Evolutionary conservation across 1,140 invertebrate species (phyloP).

Genomic region (Pachyrhynchus sulphureomaculatus): DNA sequence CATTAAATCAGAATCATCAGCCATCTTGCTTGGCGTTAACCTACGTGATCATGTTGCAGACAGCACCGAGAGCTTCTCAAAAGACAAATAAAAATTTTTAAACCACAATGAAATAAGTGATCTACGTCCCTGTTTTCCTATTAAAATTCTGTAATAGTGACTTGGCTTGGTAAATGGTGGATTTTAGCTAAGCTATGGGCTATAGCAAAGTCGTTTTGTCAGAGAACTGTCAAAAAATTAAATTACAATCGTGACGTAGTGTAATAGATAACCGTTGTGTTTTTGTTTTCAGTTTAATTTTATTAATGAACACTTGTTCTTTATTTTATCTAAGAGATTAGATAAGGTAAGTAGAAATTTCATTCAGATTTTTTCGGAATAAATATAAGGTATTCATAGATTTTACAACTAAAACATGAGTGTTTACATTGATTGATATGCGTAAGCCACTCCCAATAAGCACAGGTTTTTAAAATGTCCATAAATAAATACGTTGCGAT

Average conservation of each 20-base stretch:
- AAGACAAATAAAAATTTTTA: too few relatives aligned
- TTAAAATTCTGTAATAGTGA: too few relatives aligned
- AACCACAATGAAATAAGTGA: too few relatives aligned
- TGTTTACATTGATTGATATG: not conserved
- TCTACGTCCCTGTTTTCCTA: too few relatives aligned
- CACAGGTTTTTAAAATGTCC: not conserved
- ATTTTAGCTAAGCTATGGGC: not conserved
- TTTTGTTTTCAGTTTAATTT: not conserved
- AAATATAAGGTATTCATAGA: not conserved
- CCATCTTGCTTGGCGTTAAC: too few relatives aligned
- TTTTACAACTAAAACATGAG: not conserved
- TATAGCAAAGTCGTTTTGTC: not conserved
- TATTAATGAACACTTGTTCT: not conserved
- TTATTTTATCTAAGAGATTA: not conserved
- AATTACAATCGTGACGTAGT: not conserved
- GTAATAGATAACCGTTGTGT: not conserved
- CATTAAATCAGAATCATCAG: too few relatives aligned
- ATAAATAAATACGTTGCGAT: not conserved
- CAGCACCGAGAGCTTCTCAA: too few relatives aligned
- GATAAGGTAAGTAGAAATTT: not conserved
- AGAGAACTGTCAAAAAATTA: not conserved
- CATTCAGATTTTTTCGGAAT: too few relatives aligned
- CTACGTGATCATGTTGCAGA: too few relatives aligned
- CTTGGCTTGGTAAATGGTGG: not conserved
- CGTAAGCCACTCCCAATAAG: not conserved